phyloP scores from a whole-genome alignment of 2,113 vertebrate genomes.

The Dryoscopus gambensis region DNA sequence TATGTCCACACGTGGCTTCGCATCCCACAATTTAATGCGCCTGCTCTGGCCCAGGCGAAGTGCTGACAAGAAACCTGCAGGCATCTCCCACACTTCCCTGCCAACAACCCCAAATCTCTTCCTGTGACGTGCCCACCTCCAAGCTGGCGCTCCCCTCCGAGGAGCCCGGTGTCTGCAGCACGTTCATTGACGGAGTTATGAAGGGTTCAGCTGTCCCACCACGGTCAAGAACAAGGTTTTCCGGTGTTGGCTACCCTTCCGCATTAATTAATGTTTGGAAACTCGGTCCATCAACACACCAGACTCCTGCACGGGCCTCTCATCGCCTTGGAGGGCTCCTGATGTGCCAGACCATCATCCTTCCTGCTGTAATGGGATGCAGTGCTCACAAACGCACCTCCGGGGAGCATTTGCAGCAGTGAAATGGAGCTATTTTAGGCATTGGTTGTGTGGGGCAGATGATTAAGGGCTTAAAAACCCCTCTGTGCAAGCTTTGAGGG shows the following conservation, averaged over 20 bases:
- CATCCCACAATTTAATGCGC: background rate
- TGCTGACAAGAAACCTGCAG: conserved; percentile 7
- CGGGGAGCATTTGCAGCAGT: background rate
- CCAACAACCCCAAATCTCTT: background rate
- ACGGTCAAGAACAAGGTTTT: background rate
- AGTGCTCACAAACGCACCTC: background rate
- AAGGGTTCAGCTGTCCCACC: background rate
- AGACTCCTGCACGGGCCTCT: background rate
- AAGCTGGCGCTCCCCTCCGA: background rate
- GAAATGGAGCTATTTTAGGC: background rate
- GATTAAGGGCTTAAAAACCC: background rate
- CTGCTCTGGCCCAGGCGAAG: background rate
- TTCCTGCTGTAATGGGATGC: background rate
- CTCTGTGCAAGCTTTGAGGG: background rate
- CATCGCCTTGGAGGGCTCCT: background rate
- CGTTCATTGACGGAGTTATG: background rate
- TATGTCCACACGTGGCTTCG: background rate
- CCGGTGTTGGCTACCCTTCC: background rate
- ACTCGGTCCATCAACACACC: rapidly evolving
- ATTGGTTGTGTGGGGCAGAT: background rate
- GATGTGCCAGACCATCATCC: background rate
- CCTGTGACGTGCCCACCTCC: background rate
- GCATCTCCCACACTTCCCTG: background rate
- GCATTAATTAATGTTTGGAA: conserved; percentile 5
- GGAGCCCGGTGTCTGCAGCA: background rate